phyloP scores from a whole-genome alignment of 2,888 invertebrate species.

The Agrochola litura region DNA sequence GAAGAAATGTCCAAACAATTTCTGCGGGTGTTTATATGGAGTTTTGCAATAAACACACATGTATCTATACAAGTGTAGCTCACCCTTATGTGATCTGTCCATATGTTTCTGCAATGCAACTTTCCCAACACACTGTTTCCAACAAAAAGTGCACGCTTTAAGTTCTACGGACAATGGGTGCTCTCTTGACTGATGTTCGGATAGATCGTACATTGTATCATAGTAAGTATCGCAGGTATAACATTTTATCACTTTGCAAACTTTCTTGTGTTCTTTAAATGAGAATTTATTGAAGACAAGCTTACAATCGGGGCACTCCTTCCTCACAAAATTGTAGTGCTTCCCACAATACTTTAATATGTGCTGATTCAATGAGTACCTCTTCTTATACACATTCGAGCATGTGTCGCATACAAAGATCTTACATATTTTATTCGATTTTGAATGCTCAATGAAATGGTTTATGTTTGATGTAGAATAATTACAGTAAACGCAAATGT shows the following conservation, averaged over 20 bases:
- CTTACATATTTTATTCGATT: conserved; percentile 63
- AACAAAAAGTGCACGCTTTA: conserved; percentile 77
- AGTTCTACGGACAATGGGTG: conserved; percentile 76
- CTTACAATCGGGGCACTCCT: conserved; percentile 71
- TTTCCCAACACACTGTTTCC: conserved; percentile 77
- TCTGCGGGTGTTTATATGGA: conserved; percentile 82
- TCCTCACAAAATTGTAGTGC: neutral
- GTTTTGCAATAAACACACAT: conserved; percentile 76
- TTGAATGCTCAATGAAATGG: conserved; percentile 74
- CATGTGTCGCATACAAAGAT: conserved; percentile 75
- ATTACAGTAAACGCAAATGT: conserved; percentile 72
- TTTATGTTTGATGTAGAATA: conserved; percentile 53
- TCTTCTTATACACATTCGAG: conserved; percentile 69
- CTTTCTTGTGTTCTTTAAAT: conserved; percentile 66
- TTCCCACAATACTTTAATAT: conserved; percentile 35
- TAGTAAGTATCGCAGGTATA: conserved; percentile 73
- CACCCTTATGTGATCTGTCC: conserved; percentile 71
- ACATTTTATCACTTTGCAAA: conserved; percentile 77
- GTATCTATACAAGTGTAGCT: conserved; percentile 82
- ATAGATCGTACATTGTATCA: conserved; percentile 70
- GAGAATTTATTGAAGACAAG: conserved; percentile 49
- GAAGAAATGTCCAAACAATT: conserved; percentile 81
- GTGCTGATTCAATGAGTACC: conserved; percentile 68
- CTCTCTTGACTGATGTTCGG: conserved; percentile 72
- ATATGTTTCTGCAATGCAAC: conserved; percentile 78